A percentile compares a stretch with the other conserved stretches of the same genome.
phyloP scores from a whole-genome alignment of 2,888 invertebrate species.

The Fabriciana adippe region DNA sequence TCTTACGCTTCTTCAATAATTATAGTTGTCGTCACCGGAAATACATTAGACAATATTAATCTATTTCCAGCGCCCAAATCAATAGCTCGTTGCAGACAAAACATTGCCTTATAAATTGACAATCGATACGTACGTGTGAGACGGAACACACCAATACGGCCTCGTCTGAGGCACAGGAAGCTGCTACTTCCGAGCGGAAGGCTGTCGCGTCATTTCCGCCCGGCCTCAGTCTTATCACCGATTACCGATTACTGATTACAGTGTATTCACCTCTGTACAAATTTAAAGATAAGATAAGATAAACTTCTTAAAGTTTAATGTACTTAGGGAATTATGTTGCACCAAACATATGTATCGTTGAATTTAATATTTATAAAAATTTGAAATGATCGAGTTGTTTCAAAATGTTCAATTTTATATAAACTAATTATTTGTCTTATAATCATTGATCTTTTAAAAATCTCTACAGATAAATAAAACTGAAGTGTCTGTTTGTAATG shows the following conservation, averaged over 20 bases:
- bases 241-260: constrained; percentile 19
- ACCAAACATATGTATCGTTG: too few species aligned
- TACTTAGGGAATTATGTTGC: not conserved
- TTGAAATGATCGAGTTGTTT: too few species aligned
- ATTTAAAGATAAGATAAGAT: constrained; percentile 18
- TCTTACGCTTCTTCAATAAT: not conserved
- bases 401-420: too few species aligned
- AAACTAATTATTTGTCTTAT: too few species aligned
- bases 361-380: too few species aligned
- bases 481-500: too few species aligned
- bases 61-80: constrained; percentile 7
- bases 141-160: constrained; percentile 45
- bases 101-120: constrained; percentile 12
- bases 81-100: constrained; percentile 6
- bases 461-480: too few species aligned
- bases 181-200: constrained; percentile 72
- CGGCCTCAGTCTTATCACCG: constrained; percentile 25
- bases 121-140: constrained; percentile 24
- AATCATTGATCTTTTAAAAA: too few species aligned
- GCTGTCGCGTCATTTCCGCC: constrained; percentile 60
- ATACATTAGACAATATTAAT: constrained; percentile 8
- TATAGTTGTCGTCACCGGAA: constrained; percentile 8
- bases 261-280: constrained; percentile 32
- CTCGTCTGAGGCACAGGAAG: constrained; percentile 63
- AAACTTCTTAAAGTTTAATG: constrained; percentile 1